Base-by-base conservation (phyloP, 2,797 vertebrate genomes). In the Crax fasciolata region DNA sequence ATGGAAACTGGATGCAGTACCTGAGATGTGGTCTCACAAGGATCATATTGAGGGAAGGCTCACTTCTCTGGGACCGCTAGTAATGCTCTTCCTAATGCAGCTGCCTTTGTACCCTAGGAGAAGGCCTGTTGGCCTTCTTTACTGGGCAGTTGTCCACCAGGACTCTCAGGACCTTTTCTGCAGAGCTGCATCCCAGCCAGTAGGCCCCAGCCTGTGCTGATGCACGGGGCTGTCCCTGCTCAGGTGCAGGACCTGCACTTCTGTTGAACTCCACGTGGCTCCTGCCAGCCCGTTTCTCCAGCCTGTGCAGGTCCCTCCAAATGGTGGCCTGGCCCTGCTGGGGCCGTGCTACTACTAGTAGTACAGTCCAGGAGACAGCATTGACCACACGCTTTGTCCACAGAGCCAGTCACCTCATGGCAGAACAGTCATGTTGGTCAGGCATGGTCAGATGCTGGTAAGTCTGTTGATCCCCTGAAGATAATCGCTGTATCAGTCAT, bases 61-160 rank as follows among this genome's bases (percentile, higher is more conserved):
- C 18, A 23, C 0, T 51, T 25, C 24, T 27, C 49, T 51, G 49
- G 49, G 1, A 8, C 48, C 0, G 1, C 57, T 48, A 48, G 14
- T 32, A 46, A 38, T 35, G 41, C 28, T 55, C 15, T 46, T 77
- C 15, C 21, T 54, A 70, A 39, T 4, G 1, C 46, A 68, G 39
- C 13, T 23, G 24, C 24, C 49, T 51, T 27, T 51, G 49, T 23
- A 25, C 49, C 24, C 55, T 13, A 25, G 35, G 35, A 30, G 44
- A 13, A 35, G 35, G 35, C 35, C 30, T 59, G 11, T 25, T 25
- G 52, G 44, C 54, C 8, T 1, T 11, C n/a, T 59, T 61, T 18
- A n/a, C 46, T 52, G 72, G 11, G 11, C 41, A 43, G 41, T 68
- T 76, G 54, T 14, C 38, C 21, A 52, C 46, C 38, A 43, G 44